Percentiles rank a stretch among this genome's conserved stretches.
Conservation (phyloP, 1,140 invertebrate species). For the Cyrtorhinus lividipennis region DNA sequence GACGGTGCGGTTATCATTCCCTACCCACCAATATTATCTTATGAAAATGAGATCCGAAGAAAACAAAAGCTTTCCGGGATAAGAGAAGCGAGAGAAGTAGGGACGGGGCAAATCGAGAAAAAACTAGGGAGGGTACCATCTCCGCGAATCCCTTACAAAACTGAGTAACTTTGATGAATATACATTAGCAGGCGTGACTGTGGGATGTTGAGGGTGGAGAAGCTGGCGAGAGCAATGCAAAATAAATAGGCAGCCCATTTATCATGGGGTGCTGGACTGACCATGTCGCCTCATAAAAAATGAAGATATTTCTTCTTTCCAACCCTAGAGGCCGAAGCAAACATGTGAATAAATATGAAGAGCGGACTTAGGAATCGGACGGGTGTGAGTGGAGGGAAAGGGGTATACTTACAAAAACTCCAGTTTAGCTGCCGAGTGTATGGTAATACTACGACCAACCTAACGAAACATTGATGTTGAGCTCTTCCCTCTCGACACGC, state of each 20-base stretch:
- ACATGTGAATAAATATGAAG: slow-evolving; percentile 9
- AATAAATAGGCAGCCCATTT: slow-evolving; percentile 6
- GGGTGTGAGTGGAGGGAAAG: neutral
- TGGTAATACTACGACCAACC: neutral
- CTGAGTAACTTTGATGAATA: neutral
- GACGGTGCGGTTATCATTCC: neutral
- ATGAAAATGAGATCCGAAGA: slow-evolving; percentile 5
- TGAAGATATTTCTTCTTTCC: slow-evolving; percentile 5
- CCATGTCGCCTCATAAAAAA: slow-evolving; percentile 8
- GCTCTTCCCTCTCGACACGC: too few species aligned
- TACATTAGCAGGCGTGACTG: slow-evolving; percentile 7
- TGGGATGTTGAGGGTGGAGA: neutral
- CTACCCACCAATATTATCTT: neutral
- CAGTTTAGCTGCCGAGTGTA: neutral
- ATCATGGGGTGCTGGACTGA: slow-evolving; percentile 2
- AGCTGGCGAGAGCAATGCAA: neutral
- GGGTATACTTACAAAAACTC: slow-evolving; percentile 1
- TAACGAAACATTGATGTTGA: neutral
- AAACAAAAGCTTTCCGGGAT: neutral
- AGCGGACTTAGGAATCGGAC: neutral
- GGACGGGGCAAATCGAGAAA: neutral
- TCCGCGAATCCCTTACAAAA: too few species aligned
- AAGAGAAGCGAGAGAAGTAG: neutral
- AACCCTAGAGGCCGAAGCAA: neutral
- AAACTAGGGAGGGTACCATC: neutral